Percentiles rank a stretch among this genome's conserved stretches.
These are phyloP conservation scores for Mustelus asterias DNA, from an alignment of 2,113 vertebrate genomes.

Conservation along the genomic window DNA sequence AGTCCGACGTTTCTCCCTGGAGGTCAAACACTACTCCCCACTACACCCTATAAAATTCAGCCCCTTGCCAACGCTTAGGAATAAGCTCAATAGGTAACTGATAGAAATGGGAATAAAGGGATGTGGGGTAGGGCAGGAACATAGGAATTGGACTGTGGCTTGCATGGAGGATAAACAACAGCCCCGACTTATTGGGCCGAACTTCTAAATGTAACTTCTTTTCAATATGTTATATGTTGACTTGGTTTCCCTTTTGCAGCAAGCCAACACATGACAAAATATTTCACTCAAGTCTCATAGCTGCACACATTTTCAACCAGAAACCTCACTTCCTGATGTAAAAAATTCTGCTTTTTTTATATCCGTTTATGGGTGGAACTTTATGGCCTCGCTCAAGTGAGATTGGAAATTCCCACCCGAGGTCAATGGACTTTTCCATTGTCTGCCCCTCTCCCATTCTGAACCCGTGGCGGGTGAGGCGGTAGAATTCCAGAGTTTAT, in stretches of 20 bases:
- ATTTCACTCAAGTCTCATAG: no score
- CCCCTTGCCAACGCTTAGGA: background rate
- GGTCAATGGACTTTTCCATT: no score
- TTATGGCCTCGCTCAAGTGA: no score
- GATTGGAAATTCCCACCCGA: no score
- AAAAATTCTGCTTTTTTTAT: background rate
- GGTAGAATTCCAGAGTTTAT: background rate
- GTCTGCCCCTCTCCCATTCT: no score
- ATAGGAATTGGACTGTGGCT: no score
- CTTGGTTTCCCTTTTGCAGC: background rate
- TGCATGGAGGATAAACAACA: background rate
- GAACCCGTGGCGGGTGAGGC: no score
- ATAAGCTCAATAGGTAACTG: background rate
- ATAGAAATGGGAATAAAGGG: background rate
- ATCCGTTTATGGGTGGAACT: no score
- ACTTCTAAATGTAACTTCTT: background rate
- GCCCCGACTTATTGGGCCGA: background rate
- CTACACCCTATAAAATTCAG: no score
- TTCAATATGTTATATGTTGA: background rate
- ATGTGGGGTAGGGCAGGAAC: background rate
- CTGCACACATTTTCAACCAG: background rate
- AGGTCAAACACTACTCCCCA: no score
- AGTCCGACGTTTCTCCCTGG: no score
- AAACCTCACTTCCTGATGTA: background rate
- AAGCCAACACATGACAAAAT: no score